These are phyloP conservation scores for Therioaphis trifolii DNA, from an alignment of 2,888 invertebrate species.

Conservation along the genomic window DNA sequence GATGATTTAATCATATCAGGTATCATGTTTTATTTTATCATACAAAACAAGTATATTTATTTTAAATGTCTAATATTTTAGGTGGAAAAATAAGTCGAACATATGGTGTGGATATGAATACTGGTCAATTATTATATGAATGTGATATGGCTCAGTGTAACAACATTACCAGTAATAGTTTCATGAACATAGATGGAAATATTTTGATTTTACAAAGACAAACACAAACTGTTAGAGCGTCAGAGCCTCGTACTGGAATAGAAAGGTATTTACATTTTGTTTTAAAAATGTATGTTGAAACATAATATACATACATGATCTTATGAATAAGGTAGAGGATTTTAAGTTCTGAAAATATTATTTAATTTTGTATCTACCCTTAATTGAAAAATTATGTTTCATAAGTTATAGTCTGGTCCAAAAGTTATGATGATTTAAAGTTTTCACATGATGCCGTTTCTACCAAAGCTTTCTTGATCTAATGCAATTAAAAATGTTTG, in stretches of 20 bases:
- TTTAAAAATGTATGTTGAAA: too few relatives aligned
- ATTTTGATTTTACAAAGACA: conserved; percentile 84
- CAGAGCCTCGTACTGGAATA: conserved; percentile 85
- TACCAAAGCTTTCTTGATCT: too few relatives aligned
- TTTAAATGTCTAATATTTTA: conserved; percentile 66
- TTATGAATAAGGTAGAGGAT: too few relatives aligned
- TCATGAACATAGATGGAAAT: conserved; percentile 68
- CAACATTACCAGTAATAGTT: conserved; percentile 74
- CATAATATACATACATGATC: too few relatives aligned
- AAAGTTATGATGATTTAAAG: too few relatives aligned
- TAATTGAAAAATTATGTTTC: too few relatives aligned
- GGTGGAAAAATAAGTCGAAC: conserved; percentile 88
- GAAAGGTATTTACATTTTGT: conserved; percentile 76
- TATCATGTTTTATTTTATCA: conserved; percentile 67
- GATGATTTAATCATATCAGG: conserved; percentile 87
- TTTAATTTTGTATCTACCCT: too few relatives aligned
- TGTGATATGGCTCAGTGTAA: conserved; percentile 81
- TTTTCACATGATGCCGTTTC: too few relatives aligned
- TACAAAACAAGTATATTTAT: conserved; percentile 10
- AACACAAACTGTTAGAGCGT: conserved; percentile 88
- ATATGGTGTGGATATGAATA: conserved; percentile 83
- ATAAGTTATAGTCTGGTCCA: too few relatives aligned
- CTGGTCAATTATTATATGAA: conserved; percentile 81
- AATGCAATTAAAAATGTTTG: too few relatives aligned
- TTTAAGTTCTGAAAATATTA: too few relatives aligned